Conservation (phyloP, 2,113 vertebrate genomes). For the Mesoclemmys tuberculata region DNA sequence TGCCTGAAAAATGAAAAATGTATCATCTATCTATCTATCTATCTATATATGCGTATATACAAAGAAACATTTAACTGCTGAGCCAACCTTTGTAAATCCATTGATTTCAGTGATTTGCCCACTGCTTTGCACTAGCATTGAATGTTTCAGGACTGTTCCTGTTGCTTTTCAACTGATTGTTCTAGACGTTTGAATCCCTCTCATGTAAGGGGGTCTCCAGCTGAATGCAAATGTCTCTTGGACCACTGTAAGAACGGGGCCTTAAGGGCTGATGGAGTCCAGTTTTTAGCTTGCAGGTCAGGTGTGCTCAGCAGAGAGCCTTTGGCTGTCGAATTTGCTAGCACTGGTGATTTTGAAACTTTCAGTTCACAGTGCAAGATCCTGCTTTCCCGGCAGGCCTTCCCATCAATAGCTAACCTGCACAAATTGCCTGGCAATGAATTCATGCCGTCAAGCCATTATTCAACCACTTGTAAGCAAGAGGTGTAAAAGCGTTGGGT, state of each 20-base stretch:
- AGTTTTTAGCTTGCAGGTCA: neutral
- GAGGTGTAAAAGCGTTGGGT: neutral
- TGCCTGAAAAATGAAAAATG: slow-evolving; percentile 35
- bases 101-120: neutral
- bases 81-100: neutral
- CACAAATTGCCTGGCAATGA: neutral
- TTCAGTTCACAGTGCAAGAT: neutral
- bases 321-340: neutral
- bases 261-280: accelerated
- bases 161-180: neutral
- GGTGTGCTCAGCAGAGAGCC: neutral
- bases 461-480: neutral
- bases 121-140: neutral
- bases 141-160: neutral
- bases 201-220: neutral
- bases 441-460: neutral
- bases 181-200: neutral
- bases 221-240: neutral
- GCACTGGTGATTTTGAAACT: neutral
- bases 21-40: too few relatives aligned
- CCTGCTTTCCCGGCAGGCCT: neutral
- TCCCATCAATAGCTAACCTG: neutral
- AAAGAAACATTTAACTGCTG: neutral
- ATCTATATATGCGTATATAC: neutral
- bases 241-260: neutral